A percentile compares a stretch with the other conserved stretches of the same genome.
These are phyloP conservation scores for human (Homo sapiens) DNA, from an alignment of 2,113 vertebrate species.

Conservation along the genomic window GRCh38 chr3:168993501-168994000, in stretches of 20 bases:
- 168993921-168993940: not conserved
- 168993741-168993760: not conserved
- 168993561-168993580: not conserved
- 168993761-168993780: not conserved
- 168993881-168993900: not conserved
- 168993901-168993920: not conserved
- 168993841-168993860: not conserved
- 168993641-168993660: not conserved
- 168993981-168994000: not conserved
- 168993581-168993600: not conserved
- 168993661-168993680: not conserved
- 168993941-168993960: not conserved
- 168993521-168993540: not conserved
- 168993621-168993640: not conserved
- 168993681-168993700: not conserved
- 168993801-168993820: not conserved
- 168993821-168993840: not conserved
- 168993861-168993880: not conserved
- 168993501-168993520: not conserved
- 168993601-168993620: not conserved
- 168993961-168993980: not conserved
- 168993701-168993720: not conserved
- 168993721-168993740: not conserved
- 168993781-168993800: not conserved
- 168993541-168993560: not conserved